A percentile compares a stretch with the other conserved stretches of the same genome.
These are phyloP conservation scores for Drosophila algonquin DNA, from an alignment of 2,888 invertebrate species.

Conservation along the genomic window DNA sequence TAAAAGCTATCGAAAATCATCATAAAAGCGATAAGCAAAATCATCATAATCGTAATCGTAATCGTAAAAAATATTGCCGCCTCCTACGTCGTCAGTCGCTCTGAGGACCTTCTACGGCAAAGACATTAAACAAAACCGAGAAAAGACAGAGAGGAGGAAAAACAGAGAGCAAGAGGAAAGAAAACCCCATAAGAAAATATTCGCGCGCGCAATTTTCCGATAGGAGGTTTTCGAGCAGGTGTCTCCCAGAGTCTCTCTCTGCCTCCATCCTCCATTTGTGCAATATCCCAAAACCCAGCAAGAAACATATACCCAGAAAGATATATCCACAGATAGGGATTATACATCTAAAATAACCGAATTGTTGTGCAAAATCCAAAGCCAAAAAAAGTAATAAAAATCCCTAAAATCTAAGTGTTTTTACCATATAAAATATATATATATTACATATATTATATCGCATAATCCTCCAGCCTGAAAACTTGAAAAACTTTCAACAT, in stretches of 20 bases:
- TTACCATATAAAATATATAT: constrained; percentile 15
- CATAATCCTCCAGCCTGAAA: constrained; percentile 24
- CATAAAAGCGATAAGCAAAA: constrained; percentile 81
- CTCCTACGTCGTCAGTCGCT: constrained; percentile 58
- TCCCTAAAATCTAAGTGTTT: constrained; percentile 49
- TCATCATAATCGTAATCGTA: constrained; percentile 82
- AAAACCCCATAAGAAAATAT: constrained; percentile 5
- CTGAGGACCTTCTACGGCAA: constrained; percentile 55
- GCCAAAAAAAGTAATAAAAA: constrained; percentile 45
- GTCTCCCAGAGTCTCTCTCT: constrained; percentile 32
- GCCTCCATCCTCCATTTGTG: constrained; percentile 29
- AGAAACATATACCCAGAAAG: background rate
- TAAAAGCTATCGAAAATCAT: constrained; percentile 77
- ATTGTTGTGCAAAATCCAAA: constrained; percentile 39
- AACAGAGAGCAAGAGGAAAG: constrained; percentile 11
- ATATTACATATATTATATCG: constrained; percentile 4
- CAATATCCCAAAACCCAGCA: constrained; percentile 21
- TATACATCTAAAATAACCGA: constrained; percentile 5
- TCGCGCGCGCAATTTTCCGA: constrained; percentile 39
- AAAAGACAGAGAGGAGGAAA: constrained; percentile 4
- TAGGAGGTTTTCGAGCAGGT: constrained; percentile 66
- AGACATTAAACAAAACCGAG: constrained; percentile 40
- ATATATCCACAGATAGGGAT: background rate
- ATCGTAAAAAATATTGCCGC: constrained; percentile 80
- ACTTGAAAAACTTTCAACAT: constrained; percentile 53